A percentile compares a stretch with the other conserved stretches of the same genome.
Evolutionary conservation across 2,113 vertebrate genomes (phyloP).

Genomic region (Melierax canorus): DNA sequence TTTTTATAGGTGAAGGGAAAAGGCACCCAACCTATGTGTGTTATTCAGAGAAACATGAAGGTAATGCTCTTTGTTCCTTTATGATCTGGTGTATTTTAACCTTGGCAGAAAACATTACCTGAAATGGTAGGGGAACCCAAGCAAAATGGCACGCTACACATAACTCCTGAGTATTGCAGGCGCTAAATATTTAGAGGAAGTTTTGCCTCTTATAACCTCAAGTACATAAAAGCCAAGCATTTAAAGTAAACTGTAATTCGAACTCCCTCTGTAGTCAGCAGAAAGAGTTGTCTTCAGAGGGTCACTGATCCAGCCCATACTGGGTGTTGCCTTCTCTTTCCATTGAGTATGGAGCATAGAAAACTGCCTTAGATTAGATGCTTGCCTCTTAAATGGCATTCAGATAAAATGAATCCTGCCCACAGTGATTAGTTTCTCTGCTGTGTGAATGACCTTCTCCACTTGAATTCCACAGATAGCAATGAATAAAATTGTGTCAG

Average conservation of each 20-base stretch:
- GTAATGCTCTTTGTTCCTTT: neutral
- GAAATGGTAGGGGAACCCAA: neutral
- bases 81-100: neutral
- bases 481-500: neutral
- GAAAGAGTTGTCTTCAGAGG: neutral
- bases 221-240: neutral
- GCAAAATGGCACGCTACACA: neutral
- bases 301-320: neutral
- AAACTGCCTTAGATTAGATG: neutral
- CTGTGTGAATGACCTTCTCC: neutral
- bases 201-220: neutral
- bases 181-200: neutral
- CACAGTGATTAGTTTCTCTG: neutral
- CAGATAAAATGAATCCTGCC: neutral
- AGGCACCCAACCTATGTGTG: neutral
- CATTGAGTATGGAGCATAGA: neutral
- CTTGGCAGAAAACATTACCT: neutral
- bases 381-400: neutral
- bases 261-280: neutral
- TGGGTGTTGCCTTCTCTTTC: neutral
- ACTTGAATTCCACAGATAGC: neutral
- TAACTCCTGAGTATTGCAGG: neutral
- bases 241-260: neutral
- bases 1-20: neutral
- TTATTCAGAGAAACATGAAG: neutral